Evolutionary conservation across 2,797 vertebrate genomes (phyloP).

Genomic region (Sebastes diaconus): DNA sequence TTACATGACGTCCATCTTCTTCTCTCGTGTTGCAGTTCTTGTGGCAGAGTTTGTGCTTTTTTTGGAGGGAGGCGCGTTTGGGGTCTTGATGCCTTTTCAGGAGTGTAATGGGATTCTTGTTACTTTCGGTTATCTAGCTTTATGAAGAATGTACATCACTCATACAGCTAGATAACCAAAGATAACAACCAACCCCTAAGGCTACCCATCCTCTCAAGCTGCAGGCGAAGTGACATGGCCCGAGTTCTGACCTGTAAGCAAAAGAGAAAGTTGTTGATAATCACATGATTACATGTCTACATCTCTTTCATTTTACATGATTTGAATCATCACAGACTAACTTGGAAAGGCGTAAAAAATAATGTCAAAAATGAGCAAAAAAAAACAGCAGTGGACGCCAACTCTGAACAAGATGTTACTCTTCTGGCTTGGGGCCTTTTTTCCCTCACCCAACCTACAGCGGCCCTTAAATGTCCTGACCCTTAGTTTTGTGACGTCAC

Average conservation of each 20-base stretch:
- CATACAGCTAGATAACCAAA: slow-evolving; percentile 11
- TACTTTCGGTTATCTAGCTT: slow-evolving; percentile 95
- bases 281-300: background rate
- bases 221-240: slow-evolving; percentile 45
- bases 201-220: slow-evolving; percentile 75
- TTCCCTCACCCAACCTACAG: slow-evolving; percentile 15
- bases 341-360: background rate
- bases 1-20: slow-evolving; percentile 31
- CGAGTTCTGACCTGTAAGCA: slow-evolving; percentile 72
- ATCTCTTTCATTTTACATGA: background rate
- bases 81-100: slow-evolving; percentile 84
- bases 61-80: slow-evolving; percentile 17
- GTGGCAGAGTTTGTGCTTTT: slow-evolving; percentile 13
- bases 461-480: slow-evolving; percentile 54
- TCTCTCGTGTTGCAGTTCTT: background rate
- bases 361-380: background rate
- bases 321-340: slow-evolving; percentile 5
- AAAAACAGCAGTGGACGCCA: background rate
- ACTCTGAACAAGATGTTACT: slow-evolving; percentile 18
- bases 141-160: slow-evolving; percentile 91
- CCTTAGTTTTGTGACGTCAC: slow-evolving; percentile 49
- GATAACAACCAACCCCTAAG: slow-evolving; percentile 79
- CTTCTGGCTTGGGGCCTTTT: slow-evolving; percentile 28
- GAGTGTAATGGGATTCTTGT: slow-evolving; percentile 92
- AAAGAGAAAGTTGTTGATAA: slow-evolving; percentile 57